These are phyloP conservation scores for Aphelocoma californica DNA, from an alignment of 2,797 vertebrate species.

Conservation along the genomic window DNA sequence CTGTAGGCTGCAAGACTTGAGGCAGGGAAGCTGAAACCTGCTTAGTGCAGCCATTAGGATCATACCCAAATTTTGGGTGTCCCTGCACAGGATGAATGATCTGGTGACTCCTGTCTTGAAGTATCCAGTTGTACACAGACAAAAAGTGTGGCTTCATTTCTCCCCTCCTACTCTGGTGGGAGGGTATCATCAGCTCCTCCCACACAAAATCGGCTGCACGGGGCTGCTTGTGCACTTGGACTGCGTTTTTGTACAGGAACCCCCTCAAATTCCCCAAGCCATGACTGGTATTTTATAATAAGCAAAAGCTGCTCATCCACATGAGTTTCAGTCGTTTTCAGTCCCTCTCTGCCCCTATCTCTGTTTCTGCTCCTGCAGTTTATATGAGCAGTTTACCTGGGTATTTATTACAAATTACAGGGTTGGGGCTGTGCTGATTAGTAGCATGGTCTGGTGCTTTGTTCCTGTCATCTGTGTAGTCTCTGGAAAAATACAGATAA, in stretches of 20 bases:
- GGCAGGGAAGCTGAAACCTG: not conserved
- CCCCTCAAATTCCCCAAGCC: not conserved
- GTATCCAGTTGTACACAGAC: not conserved
- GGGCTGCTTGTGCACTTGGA: not conserved
- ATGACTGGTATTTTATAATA: fast-evolving
- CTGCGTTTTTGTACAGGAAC: not conserved
- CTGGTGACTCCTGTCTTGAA: not conserved
- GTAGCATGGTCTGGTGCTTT: not conserved
- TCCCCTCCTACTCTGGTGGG: not conserved
- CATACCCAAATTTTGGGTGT: not conserved
- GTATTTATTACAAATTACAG: constrained; percentile 1
- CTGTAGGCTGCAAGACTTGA: not conserved
- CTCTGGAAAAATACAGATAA: not conserved
- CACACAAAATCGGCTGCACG: not conserved
- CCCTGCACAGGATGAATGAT: fast-evolving
- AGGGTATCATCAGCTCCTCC: constrained; percentile 19
- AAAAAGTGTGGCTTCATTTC: not conserved
- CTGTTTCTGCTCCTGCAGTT: not conserved
- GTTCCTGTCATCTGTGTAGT: not conserved
- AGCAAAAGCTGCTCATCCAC: not conserved
- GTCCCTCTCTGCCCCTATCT: not conserved
- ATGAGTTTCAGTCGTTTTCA: fast-evolving
- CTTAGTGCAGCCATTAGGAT: fast-evolving
- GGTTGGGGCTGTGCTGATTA: not conserved
- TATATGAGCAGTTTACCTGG: not conserved